Percentiles rank a stretch among this genome's conserved stretches.
Evolutionary conservation across 2,797 vertebrate species (phyloP).

Genomic region (Heliangelus exortis): DNA sequence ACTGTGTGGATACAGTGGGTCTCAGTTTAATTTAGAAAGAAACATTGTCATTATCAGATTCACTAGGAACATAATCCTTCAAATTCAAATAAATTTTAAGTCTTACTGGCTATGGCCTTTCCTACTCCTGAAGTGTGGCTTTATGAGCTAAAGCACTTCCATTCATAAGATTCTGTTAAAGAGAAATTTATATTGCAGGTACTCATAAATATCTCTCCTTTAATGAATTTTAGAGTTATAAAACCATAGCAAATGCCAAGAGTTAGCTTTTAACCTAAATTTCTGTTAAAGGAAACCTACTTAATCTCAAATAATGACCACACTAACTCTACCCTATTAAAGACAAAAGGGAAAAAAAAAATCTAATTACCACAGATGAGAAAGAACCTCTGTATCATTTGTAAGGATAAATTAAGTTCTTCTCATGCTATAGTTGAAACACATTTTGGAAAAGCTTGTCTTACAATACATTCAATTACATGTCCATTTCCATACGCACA

Average conservation of each 20-base stretch:
- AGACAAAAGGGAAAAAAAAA: neutral
- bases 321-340: neutral
- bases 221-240: slow-evolving; percentile 36
- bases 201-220: neutral
- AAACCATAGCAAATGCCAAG: slow-evolving; percentile 9
- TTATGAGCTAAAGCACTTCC: neutral
- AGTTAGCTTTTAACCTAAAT: slow-evolving; percentile 44
- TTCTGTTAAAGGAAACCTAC: slow-evolving; percentile 16
- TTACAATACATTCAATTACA: neutral
- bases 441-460: neutral
- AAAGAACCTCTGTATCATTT: neutral
- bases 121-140: neutral
- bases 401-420: neutral
- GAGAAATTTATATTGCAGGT: neutral
- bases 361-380: neutral
- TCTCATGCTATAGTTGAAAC: neutral
- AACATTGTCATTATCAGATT: neutral
- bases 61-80: neutral
- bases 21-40: neutral
- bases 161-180: neutral
- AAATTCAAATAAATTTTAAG: neutral
- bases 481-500: neutral
- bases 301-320: slow-evolving; percentile 28
- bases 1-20: neutral
- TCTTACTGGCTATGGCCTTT: neutral